These are phyloP conservation scores for Cepphus grylle DNA, from an alignment of 2,113 vertebrate species.

Conservation along the genomic window DNA sequence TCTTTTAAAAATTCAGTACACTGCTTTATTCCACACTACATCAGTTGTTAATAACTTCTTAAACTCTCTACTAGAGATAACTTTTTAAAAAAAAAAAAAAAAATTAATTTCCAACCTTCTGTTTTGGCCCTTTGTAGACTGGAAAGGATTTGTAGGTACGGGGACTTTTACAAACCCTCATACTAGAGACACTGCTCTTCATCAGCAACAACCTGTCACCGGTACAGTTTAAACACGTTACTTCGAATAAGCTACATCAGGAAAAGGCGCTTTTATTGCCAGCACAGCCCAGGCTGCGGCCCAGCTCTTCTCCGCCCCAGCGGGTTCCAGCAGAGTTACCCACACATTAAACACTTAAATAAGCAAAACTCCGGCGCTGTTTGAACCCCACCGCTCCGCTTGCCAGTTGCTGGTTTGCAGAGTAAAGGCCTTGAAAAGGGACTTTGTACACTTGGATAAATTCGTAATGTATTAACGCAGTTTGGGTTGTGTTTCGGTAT, in stretches of 20 bases:
- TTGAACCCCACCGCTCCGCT: neutral
- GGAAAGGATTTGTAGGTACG: neutral
- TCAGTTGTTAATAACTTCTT: neutral
- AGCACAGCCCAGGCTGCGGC: neutral
- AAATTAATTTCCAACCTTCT: neutral
- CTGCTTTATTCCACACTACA: neutral
- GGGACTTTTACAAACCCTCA: neutral
- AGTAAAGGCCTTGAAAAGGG: neutral
- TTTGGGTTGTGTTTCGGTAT: neutral
- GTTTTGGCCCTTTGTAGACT: neutral
- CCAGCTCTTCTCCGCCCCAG: neutral
- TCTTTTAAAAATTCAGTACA: constrained; percentile 28
- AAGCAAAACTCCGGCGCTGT: neutral
- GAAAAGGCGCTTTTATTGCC: neutral
- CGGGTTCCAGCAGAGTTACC: neutral
- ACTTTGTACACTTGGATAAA: neutral
- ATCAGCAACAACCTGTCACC: neutral
- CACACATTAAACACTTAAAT: neutral
- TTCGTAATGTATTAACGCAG: neutral
- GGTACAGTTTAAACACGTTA: neutral
- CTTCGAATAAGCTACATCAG: neutral
- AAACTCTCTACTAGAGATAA: neutral
- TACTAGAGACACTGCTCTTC: neutral
- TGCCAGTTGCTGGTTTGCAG: neutral
- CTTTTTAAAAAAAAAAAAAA: neutral